Conservation (phyloP, 2,797 vertebrate species). For the Agapornis canus region DNA sequence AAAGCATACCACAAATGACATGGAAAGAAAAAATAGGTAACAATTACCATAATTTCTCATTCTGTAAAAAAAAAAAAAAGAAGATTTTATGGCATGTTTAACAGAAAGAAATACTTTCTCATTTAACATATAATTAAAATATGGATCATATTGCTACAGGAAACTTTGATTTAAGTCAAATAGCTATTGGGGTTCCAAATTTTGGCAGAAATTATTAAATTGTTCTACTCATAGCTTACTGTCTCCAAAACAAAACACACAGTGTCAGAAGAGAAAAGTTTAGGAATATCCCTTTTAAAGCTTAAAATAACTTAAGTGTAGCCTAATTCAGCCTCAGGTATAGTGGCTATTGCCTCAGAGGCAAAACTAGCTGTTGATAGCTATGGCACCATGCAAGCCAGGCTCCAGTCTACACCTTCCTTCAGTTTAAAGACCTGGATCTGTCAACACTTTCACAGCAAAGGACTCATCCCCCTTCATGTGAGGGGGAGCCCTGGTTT, state of each 20-base stretch:
- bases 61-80: not conserved
- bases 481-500: not conserved
- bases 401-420: not conserved
- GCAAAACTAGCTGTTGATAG: not conserved
- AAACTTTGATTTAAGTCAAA: not conserved
- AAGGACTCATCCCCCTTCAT: fast-evolving
- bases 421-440: not conserved
- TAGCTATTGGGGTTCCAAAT: not conserved
- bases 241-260: not conserved
- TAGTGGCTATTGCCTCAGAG: not conserved
- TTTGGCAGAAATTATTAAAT: not conserved
- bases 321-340: not conserved
- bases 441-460: not conserved
- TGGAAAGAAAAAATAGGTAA: not conserved
- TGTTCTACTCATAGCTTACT: not conserved
- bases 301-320: not conserved
- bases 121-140: not conserved
- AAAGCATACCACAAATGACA: not conserved
- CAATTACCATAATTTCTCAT: not conserved
- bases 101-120: not conserved
- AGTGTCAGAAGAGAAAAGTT: not conserved
- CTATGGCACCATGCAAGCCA: not conserved
- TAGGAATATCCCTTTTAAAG: not conserved
- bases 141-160: not conserved
- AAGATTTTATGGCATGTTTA: not conserved